Evolutionary conservation across 2,888 invertebrate species (phyloP).

Genomic region (Limnephilus lunatus): DNA sequence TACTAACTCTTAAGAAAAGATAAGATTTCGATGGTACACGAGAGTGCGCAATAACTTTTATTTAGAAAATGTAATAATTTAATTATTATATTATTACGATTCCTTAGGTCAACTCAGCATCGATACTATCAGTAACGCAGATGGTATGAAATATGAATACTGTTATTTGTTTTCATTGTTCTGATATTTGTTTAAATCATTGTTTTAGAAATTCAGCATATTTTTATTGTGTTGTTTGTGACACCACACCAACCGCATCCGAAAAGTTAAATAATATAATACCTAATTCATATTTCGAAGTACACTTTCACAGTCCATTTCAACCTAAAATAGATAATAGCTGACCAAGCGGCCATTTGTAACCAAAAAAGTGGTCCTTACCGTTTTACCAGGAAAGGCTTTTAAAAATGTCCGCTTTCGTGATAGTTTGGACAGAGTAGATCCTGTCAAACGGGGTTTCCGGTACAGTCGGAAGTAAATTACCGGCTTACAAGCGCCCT

Average conservation of each 20-base stretch:
- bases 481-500: slow-evolving; percentile 48
- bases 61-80: not conserved
- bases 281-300: not conserved
- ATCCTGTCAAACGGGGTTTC: slow-evolving; percentile 48
- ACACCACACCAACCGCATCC: too few species aligned
- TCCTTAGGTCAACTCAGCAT: not conserved
- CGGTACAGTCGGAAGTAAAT: slow-evolving; percentile 50
- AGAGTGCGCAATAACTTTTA: too few species aligned
- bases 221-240: too few species aligned
- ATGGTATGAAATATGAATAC: not conserved
- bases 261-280: not conserved
- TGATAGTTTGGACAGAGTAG: not conserved
- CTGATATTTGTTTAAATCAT: too few species aligned
- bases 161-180: too few species aligned
- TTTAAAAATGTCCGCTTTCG: not conserved
- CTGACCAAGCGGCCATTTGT: not conserved
- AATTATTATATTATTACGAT: not conserved
- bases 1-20: too few species aligned
- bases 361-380: not conserved
- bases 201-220: too few species aligned
- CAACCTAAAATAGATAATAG: not conserved
- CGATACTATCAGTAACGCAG: not conserved
- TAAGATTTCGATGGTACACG: too few species aligned
- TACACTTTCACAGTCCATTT: not conserved
- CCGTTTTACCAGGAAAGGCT: slow-evolving; percentile 14